phyloP scores from a whole-genome alignment of 2,888 invertebrate genomes.

The Aleiodes alternator region DNA sequence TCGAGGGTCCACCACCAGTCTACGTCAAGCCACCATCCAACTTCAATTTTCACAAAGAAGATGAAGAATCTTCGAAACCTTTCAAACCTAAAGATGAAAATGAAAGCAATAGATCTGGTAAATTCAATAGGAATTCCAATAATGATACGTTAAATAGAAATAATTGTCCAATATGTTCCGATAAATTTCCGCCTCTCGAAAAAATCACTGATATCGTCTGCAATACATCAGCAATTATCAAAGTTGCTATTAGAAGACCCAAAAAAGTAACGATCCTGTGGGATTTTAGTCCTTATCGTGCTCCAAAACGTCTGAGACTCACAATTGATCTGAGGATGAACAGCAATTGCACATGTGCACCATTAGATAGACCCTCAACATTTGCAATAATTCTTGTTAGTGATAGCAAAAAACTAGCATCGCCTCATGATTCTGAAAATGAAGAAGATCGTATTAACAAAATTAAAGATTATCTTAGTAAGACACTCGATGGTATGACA shows the following conservation, averaged over 20 bases:
- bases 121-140: constrained; percentile 18
- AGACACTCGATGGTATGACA: constrained; percentile 59
- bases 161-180: constrained; percentile 67
- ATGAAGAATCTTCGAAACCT: not conserved
- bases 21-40: constrained; percentile 64
- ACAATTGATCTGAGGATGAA: constrained; percentile 63
- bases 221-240: constrained; percentile 64
- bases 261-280: constrained; percentile 65
- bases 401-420: constrained; percentile 8
- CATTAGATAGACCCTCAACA: constrained; percentile 67
- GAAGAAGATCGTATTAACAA: constrained; percentile 39
- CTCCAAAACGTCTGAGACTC: constrained; percentile 58
- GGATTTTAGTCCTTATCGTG: constrained; percentile 59
- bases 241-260: constrained; percentile 66
- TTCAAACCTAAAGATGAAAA: constrained; percentile 11
- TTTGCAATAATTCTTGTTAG: constrained; percentile 22
- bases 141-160: not conserved
- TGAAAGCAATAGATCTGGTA: constrained; percentile 31
- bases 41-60: constrained; percentile 52
- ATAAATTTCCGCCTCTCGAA: constrained; percentile 61
- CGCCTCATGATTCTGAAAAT: constrained; percentile 42
- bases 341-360: constrained; percentile 65
- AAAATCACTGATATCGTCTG: constrained; percentile 66
- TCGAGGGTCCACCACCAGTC: constrained; percentile 69
- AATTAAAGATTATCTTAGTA: constrained; percentile 52